Base-by-base conservation (phyloP, 2,113 vertebrate species). In the Dromaius novaehollandiae region DNA sequence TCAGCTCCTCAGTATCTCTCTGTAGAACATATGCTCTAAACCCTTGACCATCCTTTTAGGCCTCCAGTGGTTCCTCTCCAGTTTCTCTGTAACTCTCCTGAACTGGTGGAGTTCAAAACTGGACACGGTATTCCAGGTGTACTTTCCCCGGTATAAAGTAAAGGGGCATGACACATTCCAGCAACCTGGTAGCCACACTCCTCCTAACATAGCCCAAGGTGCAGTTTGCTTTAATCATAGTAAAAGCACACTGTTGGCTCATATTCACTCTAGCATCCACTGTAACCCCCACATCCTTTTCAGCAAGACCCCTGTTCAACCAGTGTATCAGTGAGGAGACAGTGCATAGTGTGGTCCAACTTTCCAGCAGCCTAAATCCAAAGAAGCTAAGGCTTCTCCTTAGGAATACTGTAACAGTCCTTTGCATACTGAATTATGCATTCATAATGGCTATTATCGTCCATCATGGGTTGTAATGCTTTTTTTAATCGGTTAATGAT, bases 111-210 rank as follows among this genome's bases (percentile, higher is more conserved):
- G 55, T 64, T 94, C 69, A 65, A 64, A 51, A 42, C 1, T 21
- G 11, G 9, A 53, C 11, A 8, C 2, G 19, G 22, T 22, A 3
- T 17, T 46, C 26, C 13, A 71, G 34, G 5, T 0, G 1, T 12
- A 7, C 30, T 61, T 38, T 32, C 30, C 32, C 11, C 19, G 13
- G 26, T 20, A 21, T 28, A 5, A 4, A 63, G 73, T 48, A 18
- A 46, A 92, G 11, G 4, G 12, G 66, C 25, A 7, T 38, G 70
- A 38, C 17, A 15, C 17, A 79, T 75, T 32, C n/a, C 18, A 48
- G 79, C 83, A 74, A 36, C n/a, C 8, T 34, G 7, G 15, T 0
- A 3, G 34, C 25, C 44, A 6, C 74, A 38, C 34, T 78, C 12
- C 16, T 85, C 38, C 21, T 38, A 68, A 55, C 36, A 55, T 21